Percentiles rank a stretch among this genome's conserved stretches.
Evolutionary conservation across 2,888 invertebrate genomes (phyloP).

Genomic region (Netelia melanura): DNA sequence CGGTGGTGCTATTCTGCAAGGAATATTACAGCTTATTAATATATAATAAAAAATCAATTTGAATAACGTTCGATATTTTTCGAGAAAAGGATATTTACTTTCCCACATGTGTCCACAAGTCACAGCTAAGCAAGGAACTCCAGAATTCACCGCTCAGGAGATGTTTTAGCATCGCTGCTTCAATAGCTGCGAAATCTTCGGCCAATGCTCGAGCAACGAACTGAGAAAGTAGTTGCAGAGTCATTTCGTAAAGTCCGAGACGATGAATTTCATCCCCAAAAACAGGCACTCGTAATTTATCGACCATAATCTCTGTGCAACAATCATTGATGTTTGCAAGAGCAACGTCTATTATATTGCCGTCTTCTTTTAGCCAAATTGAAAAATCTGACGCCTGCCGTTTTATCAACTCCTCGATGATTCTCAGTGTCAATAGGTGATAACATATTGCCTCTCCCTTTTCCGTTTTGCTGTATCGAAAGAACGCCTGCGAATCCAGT

Average conservation of each 20-base stretch:
- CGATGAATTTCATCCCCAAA: constrained; percentile 55
- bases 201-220: constrained; percentile 73
- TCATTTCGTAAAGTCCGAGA: constrained; percentile 77
- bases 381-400: neutral
- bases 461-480: constrained; percentile 70
- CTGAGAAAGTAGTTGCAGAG: constrained; percentile 74
- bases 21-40: constrained; percentile 13
- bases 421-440: constrained; percentile 76
- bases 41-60: constrained; percentile 8
- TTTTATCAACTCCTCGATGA: constrained; percentile 75
- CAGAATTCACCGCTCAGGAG: constrained; percentile 77
- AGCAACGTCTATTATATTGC: constrained; percentile 46
- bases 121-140: constrained; percentile 78
- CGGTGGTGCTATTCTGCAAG: constrained; percentile 76
- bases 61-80: neutral
- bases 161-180: constrained; percentile 78
- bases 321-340: constrained; percentile 46
- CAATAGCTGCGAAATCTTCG: constrained; percentile 74
- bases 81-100: constrained; percentile 71
- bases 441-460: constrained; percentile 73
- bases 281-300: constrained; percentile 70
- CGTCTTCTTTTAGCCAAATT: constrained; percentile 52
- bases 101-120: constrained; percentile 79
- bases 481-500: constrained; percentile 73
- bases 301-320: constrained; percentile 43